Conservation (phyloP, 2,888 invertebrate species). For the Zhuqinia jingwanae region DNA sequence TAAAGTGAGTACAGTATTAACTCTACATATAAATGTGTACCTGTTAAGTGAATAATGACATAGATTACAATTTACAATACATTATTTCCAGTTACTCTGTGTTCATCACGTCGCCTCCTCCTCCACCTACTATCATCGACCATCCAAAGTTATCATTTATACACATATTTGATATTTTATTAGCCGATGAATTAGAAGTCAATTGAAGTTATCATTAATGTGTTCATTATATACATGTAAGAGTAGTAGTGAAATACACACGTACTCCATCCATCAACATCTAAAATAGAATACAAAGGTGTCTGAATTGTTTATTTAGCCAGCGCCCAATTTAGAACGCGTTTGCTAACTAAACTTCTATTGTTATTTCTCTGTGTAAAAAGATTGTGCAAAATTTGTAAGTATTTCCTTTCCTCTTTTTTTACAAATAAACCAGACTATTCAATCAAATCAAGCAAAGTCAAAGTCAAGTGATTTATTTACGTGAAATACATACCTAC, state of each 20-base stretch:
- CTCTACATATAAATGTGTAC: not conserved
- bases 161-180: no score
- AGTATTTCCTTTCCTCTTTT: slow-evolving; percentile 20
- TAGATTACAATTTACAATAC: not conserved
- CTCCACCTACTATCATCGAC: not conserved
- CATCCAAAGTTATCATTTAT: not conserved
- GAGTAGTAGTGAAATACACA: no score
- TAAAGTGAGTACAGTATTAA: no score
- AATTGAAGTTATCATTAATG: no score
- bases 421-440: no score
- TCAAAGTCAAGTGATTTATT: slow-evolving; percentile 15
- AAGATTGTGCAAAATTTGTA: no score
- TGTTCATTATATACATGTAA: no score
- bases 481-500: not conserved
- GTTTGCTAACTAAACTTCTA: no score
- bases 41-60: not conserved
- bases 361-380: no score
- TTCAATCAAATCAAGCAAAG: not conserved
- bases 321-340: no score
- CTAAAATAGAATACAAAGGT: not conserved
- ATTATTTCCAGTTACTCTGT: slow-evolving; percentile 2
- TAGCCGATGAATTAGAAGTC: no score
- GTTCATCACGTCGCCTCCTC: not conserved
- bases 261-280: not conserved
- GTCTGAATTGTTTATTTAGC: not conserved